Evolutionary conservation across 2,888 invertebrate genomes (phyloP).

Genomic region (Steromphala cineraria): DNA sequence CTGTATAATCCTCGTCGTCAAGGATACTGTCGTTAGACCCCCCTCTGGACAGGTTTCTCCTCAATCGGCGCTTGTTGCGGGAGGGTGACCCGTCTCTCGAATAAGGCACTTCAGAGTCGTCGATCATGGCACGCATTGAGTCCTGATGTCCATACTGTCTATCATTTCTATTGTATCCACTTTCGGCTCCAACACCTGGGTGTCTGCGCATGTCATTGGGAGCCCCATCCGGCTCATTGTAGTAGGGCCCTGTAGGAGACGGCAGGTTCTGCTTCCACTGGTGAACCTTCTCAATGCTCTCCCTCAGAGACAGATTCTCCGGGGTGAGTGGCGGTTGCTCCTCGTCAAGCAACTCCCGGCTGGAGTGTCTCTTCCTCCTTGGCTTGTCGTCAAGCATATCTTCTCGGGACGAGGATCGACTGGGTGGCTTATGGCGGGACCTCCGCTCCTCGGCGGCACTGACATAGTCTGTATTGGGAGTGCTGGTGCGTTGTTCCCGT

Average conservation of each 20-base stretch:
- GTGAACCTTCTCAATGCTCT: constrained; percentile 74
- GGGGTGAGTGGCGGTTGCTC: constrained; percentile 61
- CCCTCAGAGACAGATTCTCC: constrained; percentile 68
- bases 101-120: constrained; percentile 1
- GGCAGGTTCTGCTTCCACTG: constrained; percentile 71
- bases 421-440: constrained; percentile 39
- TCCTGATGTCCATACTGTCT: neutral
- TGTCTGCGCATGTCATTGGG: constrained; percentile 27
- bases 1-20: constrained; percentile 51
- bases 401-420: constrained; percentile 66
- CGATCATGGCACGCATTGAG: constrained; percentile 4
- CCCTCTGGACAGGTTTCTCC: constrained; percentile 50
- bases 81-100: constrained; percentile 29
- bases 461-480: constrained; percentile 47
- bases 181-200: constrained; percentile 34
- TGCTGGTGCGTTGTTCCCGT: constrained; percentile 57
- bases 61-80: constrained; percentile 25
- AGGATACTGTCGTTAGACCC: constrained; percentile 63
- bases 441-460: constrained; percentile 42
- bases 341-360: constrained; percentile 61
- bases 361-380: constrained; percentile 57
- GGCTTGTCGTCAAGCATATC: constrained; percentile 62
- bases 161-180: constrained; percentile 33
- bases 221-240: constrained; percentile 34
- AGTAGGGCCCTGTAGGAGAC: constrained; percentile 42